Base-by-base conservation (phyloP, 2,888 invertebrate species). In the Acanthosepion pharaonis region DNA sequence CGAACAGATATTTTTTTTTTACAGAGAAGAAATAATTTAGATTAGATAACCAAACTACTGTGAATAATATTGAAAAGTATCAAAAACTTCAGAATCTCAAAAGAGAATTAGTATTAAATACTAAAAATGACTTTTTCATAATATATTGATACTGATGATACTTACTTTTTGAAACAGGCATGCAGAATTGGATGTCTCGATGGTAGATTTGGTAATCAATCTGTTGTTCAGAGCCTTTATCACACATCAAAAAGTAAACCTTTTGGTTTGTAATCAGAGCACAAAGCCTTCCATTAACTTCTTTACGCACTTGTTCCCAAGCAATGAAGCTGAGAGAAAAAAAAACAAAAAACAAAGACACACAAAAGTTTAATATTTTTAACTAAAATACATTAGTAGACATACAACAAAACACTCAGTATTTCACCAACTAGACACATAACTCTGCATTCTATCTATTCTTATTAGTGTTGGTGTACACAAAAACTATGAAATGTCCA, bases 181-280 rank as follows among this genome's bases (percentile, higher is more conserved):
- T 95, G 95, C 97, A 97, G 92, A 95, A 94, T 51, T 95, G 95
- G 42, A 97, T 96, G 92, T 97, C 96, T 18, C 95, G 95, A 95
- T 97, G 97, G 33, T 96, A 96, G 92, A 97, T 97, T 78, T 96
- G 96, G n/a, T 97, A 96, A n/a, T 97, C 96, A 94, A 96, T 97
- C 91, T 97, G 97, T 28, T 96, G 95, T 64, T 96, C 96, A 9
- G 96, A 96, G 9, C 96, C 95, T 8, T 96, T 96, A 55, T 94
- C 94, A 91, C 96, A 98, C 20, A 98, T 98, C 96, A 98, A 98
- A 96, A 98, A 98, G 96, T 98, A 98, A 95, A 99, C 98, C 96
- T 98, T 98, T 96, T 98, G 98, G 97, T 98, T 98, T 91, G 98
- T 98, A 93, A 99, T 98, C 95, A 99, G 98, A 96, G 98, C 98